phyloP scores from a whole-genome alignment of 2,888 invertebrate genomes.

The Ectemnius lituratus region DNA sequence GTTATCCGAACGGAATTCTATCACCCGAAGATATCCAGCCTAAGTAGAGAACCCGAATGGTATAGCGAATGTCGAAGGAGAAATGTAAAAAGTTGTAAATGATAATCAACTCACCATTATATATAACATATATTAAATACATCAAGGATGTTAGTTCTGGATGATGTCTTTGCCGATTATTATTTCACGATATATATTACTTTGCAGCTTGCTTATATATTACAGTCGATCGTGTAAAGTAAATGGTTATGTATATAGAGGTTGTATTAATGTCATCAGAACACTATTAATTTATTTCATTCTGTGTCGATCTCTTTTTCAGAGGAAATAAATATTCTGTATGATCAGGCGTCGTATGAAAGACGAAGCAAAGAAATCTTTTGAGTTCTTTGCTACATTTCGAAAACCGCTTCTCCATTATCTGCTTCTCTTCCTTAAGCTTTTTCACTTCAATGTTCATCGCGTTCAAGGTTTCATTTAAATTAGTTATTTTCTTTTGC shows the following conservation, averaged over 20 bases:
- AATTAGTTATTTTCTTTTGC: slow-evolving; percentile 48
- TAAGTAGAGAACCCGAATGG: slow-evolving; percentile 65
- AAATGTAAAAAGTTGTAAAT: slow-evolving; percentile 6
- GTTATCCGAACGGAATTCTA: slow-evolving; percentile 65
- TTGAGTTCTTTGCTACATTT: slow-evolving; percentile 78
- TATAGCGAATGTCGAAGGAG: slow-evolving; percentile 56
- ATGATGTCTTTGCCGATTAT: too few relatives aligned
- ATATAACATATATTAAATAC: too few relatives aligned
- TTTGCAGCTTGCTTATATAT: too few relatives aligned
- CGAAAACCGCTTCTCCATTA: slow-evolving; percentile 73
- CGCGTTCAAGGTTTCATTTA: slow-evolving; percentile 40
- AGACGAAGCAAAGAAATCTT: slow-evolving; percentile 79
- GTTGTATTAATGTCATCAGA: too few relatives aligned
- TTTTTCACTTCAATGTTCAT: slow-evolving; percentile 37
- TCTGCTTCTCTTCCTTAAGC: slow-evolving; percentile 35
- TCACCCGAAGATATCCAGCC: slow-evolving; percentile 61
- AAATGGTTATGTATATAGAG: too few relatives aligned
- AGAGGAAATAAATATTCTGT: slow-evolving; percentile 77
- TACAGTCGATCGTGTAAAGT: too few relatives aligned
- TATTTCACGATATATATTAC: too few relatives aligned
- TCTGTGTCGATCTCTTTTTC: too few relatives aligned
- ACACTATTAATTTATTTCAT: too few relatives aligned
- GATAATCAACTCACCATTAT: too few relatives aligned
- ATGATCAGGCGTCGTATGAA: slow-evolving; percentile 78
- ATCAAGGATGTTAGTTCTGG: too few relatives aligned